These are phyloP conservation scores for Nylanderia fulva DNA, from an alignment of 1,140 invertebrate species.

Conservation along the genomic window DNA sequence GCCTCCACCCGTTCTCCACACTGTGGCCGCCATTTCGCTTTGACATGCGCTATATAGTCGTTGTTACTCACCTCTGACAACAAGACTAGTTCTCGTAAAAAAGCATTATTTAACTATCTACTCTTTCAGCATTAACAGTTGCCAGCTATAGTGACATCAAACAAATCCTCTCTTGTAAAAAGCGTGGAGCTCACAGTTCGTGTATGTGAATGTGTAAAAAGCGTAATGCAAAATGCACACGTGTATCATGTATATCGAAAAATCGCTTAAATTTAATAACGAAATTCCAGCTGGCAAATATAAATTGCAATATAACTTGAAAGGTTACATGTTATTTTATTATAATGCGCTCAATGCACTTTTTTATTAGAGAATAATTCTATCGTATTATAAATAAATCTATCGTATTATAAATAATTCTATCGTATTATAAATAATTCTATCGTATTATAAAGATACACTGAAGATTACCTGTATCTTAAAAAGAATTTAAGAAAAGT, in stretches of 20 bases:
- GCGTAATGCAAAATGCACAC: slow-evolving; percentile 23
- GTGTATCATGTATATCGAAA: neutral
- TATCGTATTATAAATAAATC: slow-evolving; percentile 43
- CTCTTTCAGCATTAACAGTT: slow-evolving; percentile 63
- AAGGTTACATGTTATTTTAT: slow-evolving; percentile 2
- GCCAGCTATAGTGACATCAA: slow-evolving; percentile 45
- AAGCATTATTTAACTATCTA: slow-evolving; percentile 57
- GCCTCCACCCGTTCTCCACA: slow-evolving; percentile 58
- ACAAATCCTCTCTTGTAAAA: slow-evolving; percentile 50
- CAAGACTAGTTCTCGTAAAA: slow-evolving; percentile 67
- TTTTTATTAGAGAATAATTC: slow-evolving; percentile 21
- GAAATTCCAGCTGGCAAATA: slow-evolving; percentile 6
- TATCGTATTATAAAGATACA: slow-evolving; percentile 33
- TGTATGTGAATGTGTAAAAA: neutral
- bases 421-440: slow-evolving; percentile 34
- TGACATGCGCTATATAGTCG: slow-evolving; percentile 48
- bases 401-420: slow-evolving; percentile 43
- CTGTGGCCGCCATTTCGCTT: slow-evolving; percentile 61
- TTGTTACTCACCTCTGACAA: slow-evolving; percentile 72
- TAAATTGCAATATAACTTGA: slow-evolving; percentile 11
- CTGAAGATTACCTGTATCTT: slow-evolving; percentile 41
- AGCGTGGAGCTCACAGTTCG: neutral
- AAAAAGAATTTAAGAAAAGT: slow-evolving; percentile 23
- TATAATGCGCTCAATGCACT: too few relatives aligned
- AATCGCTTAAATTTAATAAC: slow-evolving; percentile 35